These are phyloP conservation scores for Amphipyra tragopoginis DNA, from an alignment of 2,888 invertebrate species.

Conservation along the genomic window DNA sequence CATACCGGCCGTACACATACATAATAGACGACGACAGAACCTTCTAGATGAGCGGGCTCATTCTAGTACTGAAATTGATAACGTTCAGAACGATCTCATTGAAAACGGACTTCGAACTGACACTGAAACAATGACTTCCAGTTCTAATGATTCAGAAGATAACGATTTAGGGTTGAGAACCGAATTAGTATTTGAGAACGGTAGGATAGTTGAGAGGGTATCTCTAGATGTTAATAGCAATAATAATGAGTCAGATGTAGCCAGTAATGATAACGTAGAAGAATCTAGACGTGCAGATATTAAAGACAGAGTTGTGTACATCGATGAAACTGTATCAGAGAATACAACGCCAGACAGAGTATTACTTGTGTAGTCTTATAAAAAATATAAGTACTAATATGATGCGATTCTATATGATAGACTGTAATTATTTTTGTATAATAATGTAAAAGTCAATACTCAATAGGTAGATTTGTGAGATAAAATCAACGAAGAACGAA, in stretches of 20 bases:
- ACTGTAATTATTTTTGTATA: conserved; percentile 44
- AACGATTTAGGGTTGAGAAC: conserved; percentile 9
- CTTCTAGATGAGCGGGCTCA: conserved; percentile 13
- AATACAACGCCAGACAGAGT: not conserved
- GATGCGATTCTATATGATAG: conserved; percentile 12
- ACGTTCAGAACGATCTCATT: conserved; percentile 38
- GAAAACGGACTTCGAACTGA: conserved; percentile 27
- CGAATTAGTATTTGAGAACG: conserved; percentile 53
- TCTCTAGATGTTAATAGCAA: conserved; percentile 27
- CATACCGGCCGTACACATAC: conserved; percentile 66
- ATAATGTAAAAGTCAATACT: conserved; percentile 27
- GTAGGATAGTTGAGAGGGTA: conserved; percentile 55
- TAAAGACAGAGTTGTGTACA: conserved; percentile 34
- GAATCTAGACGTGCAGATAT: not conserved
- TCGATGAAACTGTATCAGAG: conserved; percentile 29
- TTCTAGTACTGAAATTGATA: conserved; percentile 42
- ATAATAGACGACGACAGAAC: conserved; percentile 19
- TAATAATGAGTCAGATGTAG: conserved; percentile 21
- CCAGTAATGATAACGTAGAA: conserved; percentile 8
- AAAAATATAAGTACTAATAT: not conserved
- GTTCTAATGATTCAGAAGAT: conserved; percentile 5
- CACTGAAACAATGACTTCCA: not conserved
- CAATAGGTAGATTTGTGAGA: conserved; percentile 10
- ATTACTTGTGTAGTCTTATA: conserved; percentile 23
- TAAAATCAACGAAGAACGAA: conserved; percentile 4